Conservation (phyloP, 2,113 vertebrate genomes). For the Colossoma macropomum region DNA sequence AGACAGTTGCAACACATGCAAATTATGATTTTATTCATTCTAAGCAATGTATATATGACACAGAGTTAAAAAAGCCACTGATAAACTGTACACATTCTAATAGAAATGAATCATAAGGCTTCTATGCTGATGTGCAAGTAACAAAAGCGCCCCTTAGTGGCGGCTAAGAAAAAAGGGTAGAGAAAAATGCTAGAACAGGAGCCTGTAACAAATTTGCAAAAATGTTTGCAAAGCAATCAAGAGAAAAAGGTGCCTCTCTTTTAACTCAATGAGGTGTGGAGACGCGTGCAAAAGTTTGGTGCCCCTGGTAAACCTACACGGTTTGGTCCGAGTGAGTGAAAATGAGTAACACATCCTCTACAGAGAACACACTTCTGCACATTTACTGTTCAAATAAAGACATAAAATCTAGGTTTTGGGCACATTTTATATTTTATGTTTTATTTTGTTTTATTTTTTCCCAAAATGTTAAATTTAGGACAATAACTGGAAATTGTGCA, state of each 20-base stretch:
- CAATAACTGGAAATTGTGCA: too few species aligned
- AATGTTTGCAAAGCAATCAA: slow-evolving; percentile 3
- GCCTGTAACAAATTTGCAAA: neutral
- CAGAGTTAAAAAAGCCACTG: neutral
- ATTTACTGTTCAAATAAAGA: too few species aligned
- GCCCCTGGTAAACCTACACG: too few species aligned
- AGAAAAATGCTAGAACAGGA: neutral
- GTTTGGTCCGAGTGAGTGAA: too few species aligned
- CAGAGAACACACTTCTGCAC: too few species aligned
- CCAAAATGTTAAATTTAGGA: too few species aligned
- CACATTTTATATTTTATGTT: too few species aligned
- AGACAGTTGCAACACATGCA: neutral
- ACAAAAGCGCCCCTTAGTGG: slow-evolving; percentile 54
- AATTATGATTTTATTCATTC: too few species aligned
- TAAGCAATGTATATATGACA: neutral
- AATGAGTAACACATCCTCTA: too few species aligned
- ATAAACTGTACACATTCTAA: neutral
- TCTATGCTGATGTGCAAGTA: neutral
- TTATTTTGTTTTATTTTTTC: too few species aligned
- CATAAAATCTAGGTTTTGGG: too few species aligned
- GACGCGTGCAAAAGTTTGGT: too few species aligned
- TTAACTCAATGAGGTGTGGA: neutral
- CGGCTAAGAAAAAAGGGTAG: neutral
- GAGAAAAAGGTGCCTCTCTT: neutral
- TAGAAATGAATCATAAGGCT: neutral